These are phyloP conservation scores for Sinocyclocheilus maitianheensis DNA, from an alignment of 2,113 vertebrate species.

Conservation along the genomic window DNA sequence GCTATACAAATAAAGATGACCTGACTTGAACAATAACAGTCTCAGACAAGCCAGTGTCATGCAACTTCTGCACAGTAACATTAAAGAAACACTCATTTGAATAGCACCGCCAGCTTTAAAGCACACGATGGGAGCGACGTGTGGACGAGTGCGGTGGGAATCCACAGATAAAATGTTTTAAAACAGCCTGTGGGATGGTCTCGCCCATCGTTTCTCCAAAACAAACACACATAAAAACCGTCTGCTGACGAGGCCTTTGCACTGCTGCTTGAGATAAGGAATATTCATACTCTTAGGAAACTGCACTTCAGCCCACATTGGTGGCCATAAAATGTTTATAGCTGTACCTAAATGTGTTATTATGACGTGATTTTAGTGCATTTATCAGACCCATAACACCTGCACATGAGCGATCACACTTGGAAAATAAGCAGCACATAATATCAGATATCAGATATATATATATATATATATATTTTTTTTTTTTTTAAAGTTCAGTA, in stretches of 20 bases:
- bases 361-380: not conserved
- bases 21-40: too few species aligned
- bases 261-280: conserved; percentile 8
- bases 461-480: too few species aligned
- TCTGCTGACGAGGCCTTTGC: not conserved
- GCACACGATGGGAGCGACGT: not conserved
- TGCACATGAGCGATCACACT: not conserved
- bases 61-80: conserved; percentile 32
- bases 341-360: conserved; percentile 1
- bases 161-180: conserved; percentile 3
- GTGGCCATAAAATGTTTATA: not conserved
- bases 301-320: not conserved
- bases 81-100: not conserved
- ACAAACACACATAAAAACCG: not conserved
- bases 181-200: not conserved
- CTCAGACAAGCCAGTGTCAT: not conserved
- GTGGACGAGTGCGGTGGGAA: not conserved
- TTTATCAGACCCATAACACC: not conserved
- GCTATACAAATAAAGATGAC: too few species aligned
- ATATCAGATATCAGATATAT: too few species aligned
- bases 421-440: too few species aligned
- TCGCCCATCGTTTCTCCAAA: not conserved
- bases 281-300: conserved; percentile 9
- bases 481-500: too few species aligned
- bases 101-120: conserved; percentile 12